Evolutionary conservation across 1,140 invertebrate genomes (phyloP).

Genomic region (Caenorhabditis latens): DNA sequence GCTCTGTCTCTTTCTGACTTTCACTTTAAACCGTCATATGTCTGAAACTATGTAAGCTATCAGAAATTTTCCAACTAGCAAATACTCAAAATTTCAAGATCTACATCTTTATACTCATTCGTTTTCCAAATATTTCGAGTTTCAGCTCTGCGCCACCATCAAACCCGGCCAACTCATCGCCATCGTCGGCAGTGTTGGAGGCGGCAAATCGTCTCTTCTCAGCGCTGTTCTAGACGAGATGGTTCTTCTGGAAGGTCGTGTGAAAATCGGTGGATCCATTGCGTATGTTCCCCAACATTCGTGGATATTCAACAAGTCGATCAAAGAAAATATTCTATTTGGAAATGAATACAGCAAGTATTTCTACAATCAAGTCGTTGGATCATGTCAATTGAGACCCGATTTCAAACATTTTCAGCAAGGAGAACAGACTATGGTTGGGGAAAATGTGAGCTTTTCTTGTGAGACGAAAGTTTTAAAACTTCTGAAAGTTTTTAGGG

Average conservation of each 20-base stretch:
- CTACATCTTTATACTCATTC: background rate
- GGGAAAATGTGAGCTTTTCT: constrained; percentile 70
- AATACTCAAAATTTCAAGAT: background rate
- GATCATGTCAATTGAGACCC: constrained; percentile 69
- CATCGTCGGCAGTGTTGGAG: constrained; percentile 80
- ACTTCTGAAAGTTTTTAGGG: constrained; percentile 74
- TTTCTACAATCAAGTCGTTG: constrained; percentile 65
- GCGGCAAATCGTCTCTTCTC: constrained; percentile 81
- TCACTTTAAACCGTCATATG: too few relatives aligned
- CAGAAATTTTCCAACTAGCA: background rate
- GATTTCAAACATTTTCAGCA: constrained; percentile 69
- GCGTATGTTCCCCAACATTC: constrained; percentile 81
- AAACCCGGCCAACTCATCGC: constrained; percentile 81
- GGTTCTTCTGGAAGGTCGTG: constrained; percentile 74
- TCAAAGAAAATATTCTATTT: constrained; percentile 71
- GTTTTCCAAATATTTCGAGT: background rate
- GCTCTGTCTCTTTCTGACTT: too few relatives aligned
- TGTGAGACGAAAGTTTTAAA: too few relatives aligned
- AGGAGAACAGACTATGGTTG: constrained; percentile 74
- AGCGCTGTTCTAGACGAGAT: constrained; percentile 80
- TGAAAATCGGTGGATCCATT: constrained; percentile 78
- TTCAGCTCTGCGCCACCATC: constrained; percentile 64
- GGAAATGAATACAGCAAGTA: constrained; percentile 64
- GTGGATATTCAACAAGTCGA: constrained; percentile 80
- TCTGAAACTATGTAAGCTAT: too few relatives aligned